Conservation (phyloP, 2,888 invertebrate species). For the Ectobius pallidus region DNA sequence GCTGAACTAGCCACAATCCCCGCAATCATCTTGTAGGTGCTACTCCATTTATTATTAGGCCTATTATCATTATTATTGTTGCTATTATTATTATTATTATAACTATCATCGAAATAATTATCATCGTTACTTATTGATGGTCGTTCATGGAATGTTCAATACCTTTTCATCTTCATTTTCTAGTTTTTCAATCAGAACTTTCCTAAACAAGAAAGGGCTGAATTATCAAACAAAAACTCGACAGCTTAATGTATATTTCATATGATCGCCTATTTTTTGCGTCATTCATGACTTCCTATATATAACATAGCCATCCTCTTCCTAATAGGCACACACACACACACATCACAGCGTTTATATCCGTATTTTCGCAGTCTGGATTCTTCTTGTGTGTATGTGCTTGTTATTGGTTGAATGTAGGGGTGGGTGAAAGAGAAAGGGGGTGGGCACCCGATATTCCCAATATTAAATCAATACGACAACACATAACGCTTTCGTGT, state of each 20-base stretch:
- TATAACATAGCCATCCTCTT: background rate
- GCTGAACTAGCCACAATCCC: no score
- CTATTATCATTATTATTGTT: no score
- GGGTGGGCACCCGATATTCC: conserved; percentile 12
- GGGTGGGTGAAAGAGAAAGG: background rate
- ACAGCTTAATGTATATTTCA: conserved; percentile 30
- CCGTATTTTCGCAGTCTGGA: conserved; percentile 24
- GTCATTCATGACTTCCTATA: conserved; percentile 10
- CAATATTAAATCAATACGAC: conserved; percentile 34
- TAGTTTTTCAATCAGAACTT: conserved; percentile 3
- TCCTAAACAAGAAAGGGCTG: background rate
- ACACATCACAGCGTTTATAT: conserved; percentile 15
- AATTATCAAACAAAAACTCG: conserved; percentile 20
- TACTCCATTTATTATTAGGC: no score
- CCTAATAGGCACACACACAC: conserved; percentile 16
- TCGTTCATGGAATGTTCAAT: no score
- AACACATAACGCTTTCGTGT: conserved; percentile 24
- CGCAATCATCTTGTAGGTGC: no score
- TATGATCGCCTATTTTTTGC: conserved; percentile 28
- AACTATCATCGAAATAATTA: no score
- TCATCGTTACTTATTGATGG: no score
- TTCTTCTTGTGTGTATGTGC: conserved; percentile 24
- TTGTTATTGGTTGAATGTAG: conserved; percentile 30
- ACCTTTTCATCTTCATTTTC: conserved; percentile 14
- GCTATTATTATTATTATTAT: no score